These are phyloP conservation scores for Tryphoninae sp. DNA, from an alignment of 2,888 invertebrate species.

Conservation along the genomic window DNA sequence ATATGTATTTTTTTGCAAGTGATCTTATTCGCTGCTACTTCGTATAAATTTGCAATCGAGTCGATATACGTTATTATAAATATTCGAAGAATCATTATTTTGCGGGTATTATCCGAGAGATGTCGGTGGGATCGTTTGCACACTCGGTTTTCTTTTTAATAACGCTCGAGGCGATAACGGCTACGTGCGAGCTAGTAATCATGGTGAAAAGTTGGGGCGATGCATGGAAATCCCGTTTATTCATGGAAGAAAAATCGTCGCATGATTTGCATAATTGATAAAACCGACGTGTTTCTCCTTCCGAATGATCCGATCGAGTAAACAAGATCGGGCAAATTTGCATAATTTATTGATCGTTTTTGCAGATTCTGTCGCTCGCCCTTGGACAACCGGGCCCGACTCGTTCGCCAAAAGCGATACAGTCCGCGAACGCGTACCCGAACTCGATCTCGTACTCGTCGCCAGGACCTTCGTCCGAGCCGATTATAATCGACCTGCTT, in stretches of 20 bases:
- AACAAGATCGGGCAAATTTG: constrained; percentile 23
- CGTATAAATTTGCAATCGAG: too few species aligned
- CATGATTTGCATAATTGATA: neutral
- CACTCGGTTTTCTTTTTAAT: constrained; percentile 10
- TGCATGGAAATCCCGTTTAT: too few species aligned
- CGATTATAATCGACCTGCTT: constrained; percentile 75
- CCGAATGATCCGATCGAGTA: constrained; percentile 3
- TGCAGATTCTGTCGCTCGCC: constrained; percentile 77
- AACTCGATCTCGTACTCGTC: constrained; percentile 65
- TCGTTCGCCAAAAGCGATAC: constrained; percentile 78
- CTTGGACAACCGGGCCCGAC: constrained; percentile 74
- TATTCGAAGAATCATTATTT: too few species aligned
- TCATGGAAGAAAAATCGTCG: neutral
- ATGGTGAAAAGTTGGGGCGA: too few species aligned
- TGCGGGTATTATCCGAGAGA: too few species aligned
- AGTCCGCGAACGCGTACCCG: constrained; percentile 66
- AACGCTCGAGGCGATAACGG: too few species aligned
- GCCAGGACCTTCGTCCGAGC: constrained; percentile 66
- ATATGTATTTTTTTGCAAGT: too few species aligned
- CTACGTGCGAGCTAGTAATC: too few species aligned
- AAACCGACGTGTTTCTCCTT: neutral
- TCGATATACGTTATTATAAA: too few species aligned
- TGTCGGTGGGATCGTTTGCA: too few species aligned
- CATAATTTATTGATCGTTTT: constrained; percentile 38
- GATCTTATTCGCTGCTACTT: too few species aligned